These are phyloP conservation scores for Zaprionus vittiger DNA, from an alignment of 1,140 invertebrate genomes.

Conservation along the genomic window DNA sequence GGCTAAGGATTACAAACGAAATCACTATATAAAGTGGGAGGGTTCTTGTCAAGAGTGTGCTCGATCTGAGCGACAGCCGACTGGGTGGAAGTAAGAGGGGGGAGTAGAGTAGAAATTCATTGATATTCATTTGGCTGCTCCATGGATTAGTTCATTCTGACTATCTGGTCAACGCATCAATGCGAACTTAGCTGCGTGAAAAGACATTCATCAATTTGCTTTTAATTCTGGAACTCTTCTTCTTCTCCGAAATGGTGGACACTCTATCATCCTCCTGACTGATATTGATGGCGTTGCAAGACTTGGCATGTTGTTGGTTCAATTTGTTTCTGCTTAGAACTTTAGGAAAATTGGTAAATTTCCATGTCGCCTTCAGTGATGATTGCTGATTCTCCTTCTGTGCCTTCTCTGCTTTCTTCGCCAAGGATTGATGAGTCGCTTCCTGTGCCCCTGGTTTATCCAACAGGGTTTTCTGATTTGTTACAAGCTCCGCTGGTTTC, in stretches of 20 bases:
- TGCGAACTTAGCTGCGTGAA: conserved; percentile 71
- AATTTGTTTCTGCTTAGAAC: conserved; percentile 19
- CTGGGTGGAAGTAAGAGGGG: conserved; percentile 18
- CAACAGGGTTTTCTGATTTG: conserved; percentile 29
- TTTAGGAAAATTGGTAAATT: no score
- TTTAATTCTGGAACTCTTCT: conserved; percentile 69
- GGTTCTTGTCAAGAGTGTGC: not conserved
- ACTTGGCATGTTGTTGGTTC: conserved; percentile 60
- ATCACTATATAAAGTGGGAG: conserved; percentile 66
- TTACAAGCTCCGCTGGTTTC: conserved; percentile 29
- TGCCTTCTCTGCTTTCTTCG: conserved; percentile 55
- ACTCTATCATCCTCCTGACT: conserved; percentile 50
- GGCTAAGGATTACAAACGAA: conserved; percentile 49
- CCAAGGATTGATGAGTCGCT: conserved; percentile 15
- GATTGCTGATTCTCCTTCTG: conserved; percentile 51
- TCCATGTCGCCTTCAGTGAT: no score
- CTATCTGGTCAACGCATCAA: conserved; percentile 41
- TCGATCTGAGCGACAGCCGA: not conserved
- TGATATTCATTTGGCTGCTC: conserved; percentile 24
- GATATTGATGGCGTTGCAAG: conserved; percentile 63
- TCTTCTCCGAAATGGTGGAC: conserved; percentile 72
- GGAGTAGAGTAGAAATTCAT: conserved; percentile 44
- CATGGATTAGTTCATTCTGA: conserved; percentile 8
- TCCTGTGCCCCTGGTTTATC: not conserved
- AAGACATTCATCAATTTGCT: conserved; percentile 70